phyloP scores from a whole-genome alignment of 2,797 vertebrate genomes.

The Monodelphis domestica region DNA sequence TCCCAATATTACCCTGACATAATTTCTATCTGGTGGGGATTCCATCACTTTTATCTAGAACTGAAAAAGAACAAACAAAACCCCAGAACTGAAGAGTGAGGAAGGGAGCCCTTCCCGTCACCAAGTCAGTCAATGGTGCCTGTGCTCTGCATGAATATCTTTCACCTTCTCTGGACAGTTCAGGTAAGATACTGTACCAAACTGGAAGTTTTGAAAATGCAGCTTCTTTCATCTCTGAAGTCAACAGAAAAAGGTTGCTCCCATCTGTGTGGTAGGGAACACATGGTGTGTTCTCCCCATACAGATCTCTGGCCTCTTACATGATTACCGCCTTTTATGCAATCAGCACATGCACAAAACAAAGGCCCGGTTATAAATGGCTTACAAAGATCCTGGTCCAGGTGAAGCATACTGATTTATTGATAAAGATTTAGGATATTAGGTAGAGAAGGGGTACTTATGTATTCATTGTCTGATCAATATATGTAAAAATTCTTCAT shows the following conservation, averaged over 20 bases:
- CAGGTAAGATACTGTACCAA: not conserved
- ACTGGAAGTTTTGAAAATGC: not conserved
- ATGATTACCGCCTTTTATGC: not conserved
- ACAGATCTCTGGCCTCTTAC: not conserved
- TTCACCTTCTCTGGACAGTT: not conserved
- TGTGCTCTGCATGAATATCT: not conserved
- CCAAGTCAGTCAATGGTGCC: not conserved
- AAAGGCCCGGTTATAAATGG: not conserved
- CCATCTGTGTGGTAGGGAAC: not conserved
- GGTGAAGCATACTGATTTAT: not conserved
- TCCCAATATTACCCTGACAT: not conserved
- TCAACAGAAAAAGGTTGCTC: not conserved
- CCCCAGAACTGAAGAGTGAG: not conserved
- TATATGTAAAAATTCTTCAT: not conserved
- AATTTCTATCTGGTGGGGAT: not conserved
- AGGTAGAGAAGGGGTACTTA: not conserved
- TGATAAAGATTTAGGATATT: not conserved
- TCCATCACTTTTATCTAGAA: not conserved
- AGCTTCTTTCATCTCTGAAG: not conserved
- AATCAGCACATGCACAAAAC: not conserved
- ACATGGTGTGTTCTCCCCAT: not conserved
- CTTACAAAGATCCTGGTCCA: not conserved
- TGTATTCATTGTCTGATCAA: not conserved
- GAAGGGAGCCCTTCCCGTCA: not conserved
- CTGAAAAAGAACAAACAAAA: not conserved